Evolutionary conservation across 2,888 invertebrate genomes (phyloP).

Genomic region (Onthophagus sagittarius): DNA sequence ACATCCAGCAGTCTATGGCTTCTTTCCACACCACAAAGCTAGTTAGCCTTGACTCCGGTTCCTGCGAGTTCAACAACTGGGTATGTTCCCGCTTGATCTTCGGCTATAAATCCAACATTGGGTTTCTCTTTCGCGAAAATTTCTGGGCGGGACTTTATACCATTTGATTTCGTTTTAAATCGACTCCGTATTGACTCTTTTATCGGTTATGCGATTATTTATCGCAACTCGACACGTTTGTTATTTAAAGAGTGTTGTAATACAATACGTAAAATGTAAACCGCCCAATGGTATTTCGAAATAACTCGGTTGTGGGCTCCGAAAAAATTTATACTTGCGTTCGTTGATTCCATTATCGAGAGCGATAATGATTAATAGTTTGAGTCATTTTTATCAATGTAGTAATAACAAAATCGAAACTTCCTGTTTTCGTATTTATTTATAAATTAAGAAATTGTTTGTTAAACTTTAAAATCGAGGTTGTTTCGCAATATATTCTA

Average conservation of each 20-base stretch:
- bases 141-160: not conserved
- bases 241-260: not conserved
- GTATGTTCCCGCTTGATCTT: not conserved
- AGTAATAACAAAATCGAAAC: not conserved
- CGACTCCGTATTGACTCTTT: not conserved
- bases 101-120: not conserved
- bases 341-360: not conserved
- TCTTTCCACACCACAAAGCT: conserved; percentile 26
- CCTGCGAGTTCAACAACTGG: conserved; percentile 24
- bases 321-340: not conserved
- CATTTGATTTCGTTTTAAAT: no score
- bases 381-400: not conserved
- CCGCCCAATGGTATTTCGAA: not conserved
- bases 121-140: not conserved
- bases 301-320: not conserved
- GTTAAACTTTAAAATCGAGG: not conserved
- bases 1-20: not conserved
- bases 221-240: not conserved
- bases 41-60: conserved; percentile 41
- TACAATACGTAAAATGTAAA: not conserved
- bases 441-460: no score
- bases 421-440: no score
- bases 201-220: not conserved
- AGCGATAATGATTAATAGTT: not conserved
- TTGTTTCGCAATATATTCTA: not conserved